Evolutionary conservation across 2,797 vertebrate species (phyloP), one percentile per base, ranked within the genome.

Genomic region (Danio aesculapii): DNA sequence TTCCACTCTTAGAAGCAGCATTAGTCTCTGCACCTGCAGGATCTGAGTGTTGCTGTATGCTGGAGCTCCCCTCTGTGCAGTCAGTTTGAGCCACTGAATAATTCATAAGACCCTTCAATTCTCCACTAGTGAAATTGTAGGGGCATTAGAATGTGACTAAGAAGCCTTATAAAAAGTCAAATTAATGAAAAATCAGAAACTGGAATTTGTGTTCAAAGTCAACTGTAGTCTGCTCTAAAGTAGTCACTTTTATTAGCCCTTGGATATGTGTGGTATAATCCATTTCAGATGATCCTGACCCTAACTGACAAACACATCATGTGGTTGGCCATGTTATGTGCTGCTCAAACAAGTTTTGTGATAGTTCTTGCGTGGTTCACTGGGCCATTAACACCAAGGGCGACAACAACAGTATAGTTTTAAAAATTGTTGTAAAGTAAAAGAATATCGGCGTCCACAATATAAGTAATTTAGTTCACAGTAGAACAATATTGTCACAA

Each of bases 91-190:
- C 30, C 8, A 1, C 19, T 87, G 78, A 86, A 86, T 88, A 73
- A 87, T 87, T 77, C 62, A 87, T 83, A 63, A 72, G 49, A 64
- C 21, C 67, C 74, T 87, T 87, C 74, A 77, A 68, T 82, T 85
- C 77, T 77, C 58, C 50, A 63, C 75, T 69, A 58, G 69, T 55
- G 47, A 76, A 47, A 68, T 61, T 62, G 61, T 75, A 21, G 53
- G 59, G 43, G 58, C 53, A 44, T 49, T 58, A 44, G 44, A 81
- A 80, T 75, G 75, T 58, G 41, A 55, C 44, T 46, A 49, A 41
- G 67, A 73, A 57, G 9, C 9, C 19, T 13, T 47, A 46, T 49
- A 58, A 43, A 66, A 73, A 64, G 6, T 21, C 41, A 43, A 47
- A 21, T 68, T 30, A 50, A 68, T 0, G 4, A 69, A 19, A 7